A percentile compares a stretch with the other conserved stretches of the same genome.
These are phyloP conservation scores for Entosphenus tridentatus DNA, from an alignment of 2,113 vertebrate species.

Conservation along the genomic window DNA sequence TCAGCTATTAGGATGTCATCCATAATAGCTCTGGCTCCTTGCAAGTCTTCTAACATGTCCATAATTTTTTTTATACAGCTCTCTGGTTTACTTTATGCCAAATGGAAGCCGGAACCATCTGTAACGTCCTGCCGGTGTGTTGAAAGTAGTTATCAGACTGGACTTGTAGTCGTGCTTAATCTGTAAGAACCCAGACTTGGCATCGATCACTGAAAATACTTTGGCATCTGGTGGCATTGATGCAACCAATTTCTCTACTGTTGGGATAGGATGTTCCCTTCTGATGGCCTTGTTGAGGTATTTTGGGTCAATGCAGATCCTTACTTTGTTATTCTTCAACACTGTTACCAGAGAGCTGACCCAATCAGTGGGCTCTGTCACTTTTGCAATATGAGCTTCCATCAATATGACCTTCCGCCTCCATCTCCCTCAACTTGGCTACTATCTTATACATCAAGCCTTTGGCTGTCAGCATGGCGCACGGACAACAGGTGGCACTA, in stretches of 20 bases:
- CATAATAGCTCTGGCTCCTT: slow-evolving; percentile 4
- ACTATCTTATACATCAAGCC: not conserved
- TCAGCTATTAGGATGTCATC: slow-evolving; percentile 2
- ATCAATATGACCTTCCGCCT: not conserved
- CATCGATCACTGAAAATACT: slow-evolving; percentile 4
- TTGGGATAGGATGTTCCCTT: not conserved
- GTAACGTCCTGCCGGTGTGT: not conserved
- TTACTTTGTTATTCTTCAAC: not conserved
- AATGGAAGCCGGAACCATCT: slow-evolving; percentile 1
- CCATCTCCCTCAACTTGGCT: not conserved
- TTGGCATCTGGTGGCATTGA: not conserved
- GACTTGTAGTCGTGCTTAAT: slow-evolving; percentile 1
- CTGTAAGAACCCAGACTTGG: not conserved
- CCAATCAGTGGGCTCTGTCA: slow-evolving; percentile 3
- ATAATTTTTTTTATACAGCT: not conserved
- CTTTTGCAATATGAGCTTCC: slow-evolving; percentile 4
- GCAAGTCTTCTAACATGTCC: slow-evolving; percentile 1
- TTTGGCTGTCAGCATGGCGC: not conserved
- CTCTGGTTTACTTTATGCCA: not conserved
- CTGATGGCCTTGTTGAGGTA: slow-evolving; percentile 2
- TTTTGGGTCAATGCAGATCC: slow-evolving; percentile 2
- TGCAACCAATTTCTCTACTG: slow-evolving; percentile 1
- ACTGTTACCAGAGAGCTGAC: not conserved
- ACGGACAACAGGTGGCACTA: not conserved
- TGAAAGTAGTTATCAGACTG: not conserved